Conservation (phyloP, 2,888 invertebrate species). For the Caenorhabditis sp. region DNA sequence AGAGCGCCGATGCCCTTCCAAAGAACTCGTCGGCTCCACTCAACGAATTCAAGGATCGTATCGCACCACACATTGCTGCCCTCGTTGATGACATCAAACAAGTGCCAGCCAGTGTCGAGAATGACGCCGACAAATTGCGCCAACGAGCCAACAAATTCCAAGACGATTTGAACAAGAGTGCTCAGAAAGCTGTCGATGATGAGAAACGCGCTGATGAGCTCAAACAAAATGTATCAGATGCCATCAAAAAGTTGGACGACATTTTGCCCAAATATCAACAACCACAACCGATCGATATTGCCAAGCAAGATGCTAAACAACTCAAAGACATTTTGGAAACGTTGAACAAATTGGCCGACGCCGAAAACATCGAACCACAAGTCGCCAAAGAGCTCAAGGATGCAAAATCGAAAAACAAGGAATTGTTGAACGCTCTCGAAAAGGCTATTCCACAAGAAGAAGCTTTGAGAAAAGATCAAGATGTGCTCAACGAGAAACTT, state of each 20-base stretch:
- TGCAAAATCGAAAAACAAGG: slow-evolving; percentile 19
- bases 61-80: slow-evolving; percentile 7
- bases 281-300: slow-evolving; percentile 35
- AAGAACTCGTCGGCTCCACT: slow-evolving; percentile 15
- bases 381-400: slow-evolving; percentile 20
- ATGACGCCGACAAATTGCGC: slow-evolving; percentile 14
- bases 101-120: slow-evolving; percentile 6
- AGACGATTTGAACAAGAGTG: slow-evolving; percentile 25
- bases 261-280: slow-evolving; percentile 32
- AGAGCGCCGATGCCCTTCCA: slow-evolving; percentile 22
- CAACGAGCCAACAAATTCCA: slow-evolving; percentile 35
- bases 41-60: slow-evolving; percentile 21
- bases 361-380: slow-evolving; percentile 13
- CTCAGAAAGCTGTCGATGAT: slow-evolving; percentile 33
- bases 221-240: slow-evolving; percentile 20
- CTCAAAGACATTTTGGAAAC: slow-evolving; percentile 26
- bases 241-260: slow-evolving; percentile 26
- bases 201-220: slow-evolving; percentile 37
- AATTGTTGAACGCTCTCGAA: slow-evolving; percentile 12
- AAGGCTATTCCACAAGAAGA: slow-evolving; percentile 14
- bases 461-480: slow-evolving; percentile 7
- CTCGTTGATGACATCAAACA: slow-evolving; percentile 1
- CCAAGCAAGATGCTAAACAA: slow-evolving; percentile 27
- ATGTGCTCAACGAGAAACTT: not conserved
- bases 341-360: not conserved